Base-by-base conservation (phyloP, 2,888 invertebrate genomes). In the Spodoptera exigua region DNA sequence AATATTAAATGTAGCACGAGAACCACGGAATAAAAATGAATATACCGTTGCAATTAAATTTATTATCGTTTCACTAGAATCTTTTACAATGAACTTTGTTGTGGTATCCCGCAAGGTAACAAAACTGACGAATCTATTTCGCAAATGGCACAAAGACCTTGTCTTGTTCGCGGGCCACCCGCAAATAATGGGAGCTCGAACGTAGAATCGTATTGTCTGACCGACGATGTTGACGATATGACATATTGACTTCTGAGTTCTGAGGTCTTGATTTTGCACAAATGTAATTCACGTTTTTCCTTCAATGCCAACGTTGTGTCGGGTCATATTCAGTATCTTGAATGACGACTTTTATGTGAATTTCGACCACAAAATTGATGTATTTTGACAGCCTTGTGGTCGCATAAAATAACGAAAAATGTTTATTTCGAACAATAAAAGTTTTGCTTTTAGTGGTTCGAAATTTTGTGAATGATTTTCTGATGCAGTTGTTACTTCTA, bases 81-180 rank as follows among this genome's bases (percentile, higher is more conserved):
- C 34, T 40, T 53, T 46, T 55, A 55, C 41, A 54, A 73, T 78
- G 18, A 65, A 70, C 54, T 55, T 53, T 48, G 43, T 37, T 57
- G 79, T 67, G 48, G 48, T 76, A 79, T 75, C 79, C 81, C 74
- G 80, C 78, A 72, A 83, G 61, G 79, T 70, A 78, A 87, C 85
- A 88, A 81, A 83, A 81, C 81, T 88, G 87, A 89, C 83, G 85
- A 89, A 86, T 88, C 85, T 83, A 89, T 90, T 88, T 86, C 72
- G 78, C 73, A 76, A 78, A 79, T 69, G 67, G 54, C 80, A 88
- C 84, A 88, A 87, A 82, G 78, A 74, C 66, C 64, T 71, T 73
- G 79, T 79, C 77, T 81, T 78, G 77, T 74, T 77, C 74, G 70
- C 69, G 72, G 90, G 84, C 91, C 92, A 92, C 93, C 92, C 92